phyloP scores from a whole-genome alignment of 2,888 invertebrate genomes.

The Agrotis clavis region DNA sequence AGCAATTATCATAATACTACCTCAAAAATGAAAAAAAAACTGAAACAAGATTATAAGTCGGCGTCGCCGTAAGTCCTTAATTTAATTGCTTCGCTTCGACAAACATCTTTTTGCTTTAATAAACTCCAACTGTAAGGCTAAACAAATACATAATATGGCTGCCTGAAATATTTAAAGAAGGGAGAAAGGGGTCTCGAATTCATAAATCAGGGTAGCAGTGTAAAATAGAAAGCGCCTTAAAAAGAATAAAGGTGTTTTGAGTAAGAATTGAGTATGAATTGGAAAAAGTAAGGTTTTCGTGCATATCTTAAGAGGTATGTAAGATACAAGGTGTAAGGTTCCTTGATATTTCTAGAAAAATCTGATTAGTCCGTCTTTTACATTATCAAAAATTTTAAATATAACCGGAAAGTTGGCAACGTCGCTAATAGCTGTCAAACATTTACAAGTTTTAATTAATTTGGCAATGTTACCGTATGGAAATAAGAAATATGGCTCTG shows the following conservation, averaged over 20 bases:
- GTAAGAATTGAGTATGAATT: conserved; percentile 17
- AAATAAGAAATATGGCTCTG: too few species aligned
- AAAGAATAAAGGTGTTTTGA: conserved; percentile 42
- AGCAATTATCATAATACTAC: conserved; percentile 1
- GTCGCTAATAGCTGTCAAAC: too few species aligned
- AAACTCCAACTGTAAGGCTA: conserved; percentile 25
- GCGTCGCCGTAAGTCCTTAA: conserved; percentile 13
- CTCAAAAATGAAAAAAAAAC: conserved; percentile 12
- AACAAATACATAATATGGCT: conserved; percentile 11
- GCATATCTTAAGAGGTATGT: too few species aligned
- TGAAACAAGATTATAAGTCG: conserved; percentile 7
- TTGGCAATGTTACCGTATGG: too few species aligned
- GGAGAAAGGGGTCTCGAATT: conserved; percentile 13
- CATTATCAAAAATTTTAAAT: too few species aligned
- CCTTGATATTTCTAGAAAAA: too few species aligned
- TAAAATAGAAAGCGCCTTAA: conserved; percentile 34
- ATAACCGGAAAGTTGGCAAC: too few species aligned
- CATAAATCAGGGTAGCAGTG: conserved; percentile 48
- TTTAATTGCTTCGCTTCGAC: conserved; percentile 46
- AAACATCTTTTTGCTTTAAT: conserved; percentile 27
- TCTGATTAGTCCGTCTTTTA: too few species aligned
- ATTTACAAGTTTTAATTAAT: too few species aligned
- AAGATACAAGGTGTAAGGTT: too few species aligned
- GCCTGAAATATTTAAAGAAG: conserved; percentile 37
- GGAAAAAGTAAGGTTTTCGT: conserved; percentile 6